phyloP scores from a whole-genome alignment of 2,888 invertebrate genomes.

The Balanococcus diminutus region DNA sequence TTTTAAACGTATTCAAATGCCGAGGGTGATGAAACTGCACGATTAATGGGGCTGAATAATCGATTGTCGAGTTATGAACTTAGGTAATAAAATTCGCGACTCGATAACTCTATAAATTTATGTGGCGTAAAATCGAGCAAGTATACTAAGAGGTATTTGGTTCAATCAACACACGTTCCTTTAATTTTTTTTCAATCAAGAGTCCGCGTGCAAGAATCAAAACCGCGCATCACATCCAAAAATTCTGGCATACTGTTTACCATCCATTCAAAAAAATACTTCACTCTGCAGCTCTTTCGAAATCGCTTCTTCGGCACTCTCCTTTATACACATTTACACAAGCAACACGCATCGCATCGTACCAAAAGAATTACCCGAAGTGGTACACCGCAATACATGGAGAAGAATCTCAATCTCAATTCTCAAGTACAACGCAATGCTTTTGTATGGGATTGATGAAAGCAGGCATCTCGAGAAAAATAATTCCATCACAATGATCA shows the following conservation, averaged over 20 bases:
- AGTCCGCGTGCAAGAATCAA: too few species aligned
- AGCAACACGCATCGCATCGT: not conserved
- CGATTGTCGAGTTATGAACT: not conserved
- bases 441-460: constrained; percentile 33
- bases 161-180: too few species aligned
- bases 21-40: not conserved
- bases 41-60: not conserved
- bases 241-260: too few species aligned
- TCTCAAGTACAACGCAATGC: too few species aligned
- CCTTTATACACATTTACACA: not conserved
- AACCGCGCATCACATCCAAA: not conserved
- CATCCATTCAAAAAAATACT: not conserved
- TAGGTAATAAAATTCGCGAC: not conserved
- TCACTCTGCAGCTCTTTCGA: not conserved
- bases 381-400: not conserved
- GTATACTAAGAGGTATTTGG: not conserved
- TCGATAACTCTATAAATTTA: not conserved
- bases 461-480: not conserved
- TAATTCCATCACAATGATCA: constrained; percentile 20
- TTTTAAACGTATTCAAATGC: not conserved
- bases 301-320: not conserved
- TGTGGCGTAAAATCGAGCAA: not conserved
- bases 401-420: not conserved
- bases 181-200: too few species aligned
- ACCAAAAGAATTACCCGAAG: not conserved